Evolutionary conservation across 2,888 invertebrate genomes (phyloP), one percentile per base, ranked within the genome.

Genomic region (Linyphia triangularis): DNA sequence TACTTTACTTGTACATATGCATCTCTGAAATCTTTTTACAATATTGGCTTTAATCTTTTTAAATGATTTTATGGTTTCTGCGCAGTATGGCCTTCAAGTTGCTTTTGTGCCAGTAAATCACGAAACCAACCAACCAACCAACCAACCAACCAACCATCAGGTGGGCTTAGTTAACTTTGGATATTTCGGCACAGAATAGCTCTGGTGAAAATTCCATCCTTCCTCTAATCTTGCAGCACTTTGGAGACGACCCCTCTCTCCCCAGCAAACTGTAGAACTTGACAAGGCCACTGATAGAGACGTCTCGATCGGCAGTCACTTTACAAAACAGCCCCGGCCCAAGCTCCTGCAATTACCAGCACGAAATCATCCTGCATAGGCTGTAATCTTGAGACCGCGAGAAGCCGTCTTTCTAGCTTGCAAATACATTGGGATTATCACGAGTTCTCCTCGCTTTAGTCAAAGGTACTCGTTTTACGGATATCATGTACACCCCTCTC

Each of bases 231-330:
- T 24, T 7, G 2, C 30, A 1, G 57, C 70, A 81, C 24, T 81
- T 10, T 26, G 9, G 51, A 1, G 6, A 61, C 51, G 5, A 10
- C 70, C 85, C 85, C 57, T 13, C 1, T 16, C 10, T 13, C 37
- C 26, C 59, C 51, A 59, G 77, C 67, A 69, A 77, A 67, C 75
- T 75, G 84, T 26, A 40, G 75, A 84, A 70, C 79, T 79, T 86
- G 85, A 86, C 85, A 86, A 86, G 85, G 79, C 79, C 79, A 86
- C 72, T 88, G 88, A 88, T 88, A 88, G 88, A 88, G 88, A 88
- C 75, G 88, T 88, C 81, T 73, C 43, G 72, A 72, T 86, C 79
- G 72, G 79, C 65, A 63, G 73, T 30, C 63, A 72, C 63, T 72
- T 75, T 65, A 81, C 86, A 72, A 86, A 88, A 73, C 79, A 79